phyloP scores from a whole-genome alignment of 2,888 invertebrate species.

The Pediacus dermestoides region DNA sequence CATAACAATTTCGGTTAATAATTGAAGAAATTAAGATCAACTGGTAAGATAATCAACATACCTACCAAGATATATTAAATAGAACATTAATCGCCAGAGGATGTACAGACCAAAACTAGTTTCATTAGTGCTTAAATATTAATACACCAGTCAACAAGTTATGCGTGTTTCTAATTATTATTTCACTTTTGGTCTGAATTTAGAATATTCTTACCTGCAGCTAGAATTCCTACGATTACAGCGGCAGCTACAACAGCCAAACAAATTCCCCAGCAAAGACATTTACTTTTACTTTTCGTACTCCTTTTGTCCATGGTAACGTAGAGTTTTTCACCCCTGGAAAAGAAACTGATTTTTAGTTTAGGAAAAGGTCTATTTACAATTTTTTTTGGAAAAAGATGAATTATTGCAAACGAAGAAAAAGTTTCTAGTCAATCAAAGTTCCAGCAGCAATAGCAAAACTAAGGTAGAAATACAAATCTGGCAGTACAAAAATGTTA shows the following conservation, averaged over 20 bases:
- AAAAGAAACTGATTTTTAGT: constrained; percentile 41
- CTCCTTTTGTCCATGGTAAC: constrained; percentile 77
- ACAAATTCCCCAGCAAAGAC: constrained; percentile 67
- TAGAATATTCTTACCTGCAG: constrained; percentile 76
- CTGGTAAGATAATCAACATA: too few species aligned
- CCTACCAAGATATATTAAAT: too few species aligned
- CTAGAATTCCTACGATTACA: constrained; percentile 68
- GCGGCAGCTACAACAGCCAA: constrained; percentile 62
- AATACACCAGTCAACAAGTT: too few species aligned
- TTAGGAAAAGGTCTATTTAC: not conserved
- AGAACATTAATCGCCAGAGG: too few species aligned
- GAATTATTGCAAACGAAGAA: not conserved
- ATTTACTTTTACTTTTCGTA: constrained; percentile 62
- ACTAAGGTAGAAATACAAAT: constrained; percentile 3
- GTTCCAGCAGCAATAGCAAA: not conserved
- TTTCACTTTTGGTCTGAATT: too few species aligned
- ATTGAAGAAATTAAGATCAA: too few species aligned
- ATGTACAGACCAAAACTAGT: too few species aligned
- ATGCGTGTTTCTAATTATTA: too few species aligned
- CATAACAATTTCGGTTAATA: too few species aligned
- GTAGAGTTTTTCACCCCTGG: constrained; percentile 77
- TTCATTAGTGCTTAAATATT: too few species aligned
- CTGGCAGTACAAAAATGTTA: too few species aligned
- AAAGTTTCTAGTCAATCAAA: too few species aligned
- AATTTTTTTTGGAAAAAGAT: not conserved